Evolutionary conservation across 2,888 invertebrate species (phyloP).

Genomic region (Labia minor): DNA sequence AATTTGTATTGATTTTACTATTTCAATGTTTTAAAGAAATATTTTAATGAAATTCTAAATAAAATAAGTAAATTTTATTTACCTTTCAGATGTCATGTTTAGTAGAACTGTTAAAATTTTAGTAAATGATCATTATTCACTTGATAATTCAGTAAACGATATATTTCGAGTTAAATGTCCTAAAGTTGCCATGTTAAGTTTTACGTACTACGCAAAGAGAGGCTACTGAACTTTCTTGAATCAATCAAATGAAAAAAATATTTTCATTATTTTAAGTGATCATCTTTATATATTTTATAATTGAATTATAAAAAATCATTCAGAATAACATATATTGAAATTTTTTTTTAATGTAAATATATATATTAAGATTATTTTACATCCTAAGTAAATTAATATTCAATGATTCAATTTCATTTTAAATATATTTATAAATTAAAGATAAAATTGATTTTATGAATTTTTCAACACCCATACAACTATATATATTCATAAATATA

Average conservation of each 20-base stretch:
- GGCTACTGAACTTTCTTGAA: not conserved
- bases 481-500: too few species aligned
- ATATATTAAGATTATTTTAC: not conserved
- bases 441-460: too few species aligned
- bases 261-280: not conserved
- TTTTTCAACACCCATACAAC: too few species aligned
- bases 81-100: conserved; percentile 23
- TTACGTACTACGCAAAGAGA: not conserved
- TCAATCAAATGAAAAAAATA: not conserved
- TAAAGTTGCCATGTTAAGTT: not conserved
- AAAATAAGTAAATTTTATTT: not conserved
- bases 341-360: too few species aligned
- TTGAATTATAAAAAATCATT: not conserved
- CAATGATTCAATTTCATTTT: not conserved
- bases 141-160: not conserved
- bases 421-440: too few species aligned
- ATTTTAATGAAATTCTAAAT: not conserved
- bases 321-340: too few species aligned
- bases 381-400: not conserved
- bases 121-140: too few species aligned
- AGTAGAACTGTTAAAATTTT: too few species aligned
- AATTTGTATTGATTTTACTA: conserved; percentile 25
- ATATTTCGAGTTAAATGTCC: not conserved
- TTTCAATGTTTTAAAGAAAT: not conserved
- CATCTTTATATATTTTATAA: not conserved